phyloP scores from a whole-genome alignment of 2,113 vertebrate species.

The Notechis scutatus region DNA sequence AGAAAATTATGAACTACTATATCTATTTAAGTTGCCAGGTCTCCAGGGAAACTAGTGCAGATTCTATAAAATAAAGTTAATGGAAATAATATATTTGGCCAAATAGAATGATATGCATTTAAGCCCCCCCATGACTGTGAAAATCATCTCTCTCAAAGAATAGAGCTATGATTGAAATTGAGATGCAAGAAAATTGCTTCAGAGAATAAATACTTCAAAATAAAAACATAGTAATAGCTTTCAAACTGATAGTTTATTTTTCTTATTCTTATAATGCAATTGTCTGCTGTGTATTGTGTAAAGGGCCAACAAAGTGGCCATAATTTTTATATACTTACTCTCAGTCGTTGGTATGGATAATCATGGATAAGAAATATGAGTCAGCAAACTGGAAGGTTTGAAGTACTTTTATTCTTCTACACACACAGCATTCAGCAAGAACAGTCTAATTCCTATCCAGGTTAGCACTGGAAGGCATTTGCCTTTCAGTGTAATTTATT shows the following conservation, averaged over 20 bases:
- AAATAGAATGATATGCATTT: background rate
- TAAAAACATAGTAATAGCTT: background rate
- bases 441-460: too few species aligned
- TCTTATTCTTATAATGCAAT: background rate
- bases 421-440: too few species aligned
- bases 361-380: too few species aligned
- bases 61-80: constrained; percentile 19
- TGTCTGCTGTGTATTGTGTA: background rate
- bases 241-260: background rate
- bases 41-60: background rate
- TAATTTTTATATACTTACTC: background rate
- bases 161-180: background rate
- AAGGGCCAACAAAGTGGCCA: too few species aligned
- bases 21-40: background rate
- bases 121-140: background rate
- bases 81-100: background rate
- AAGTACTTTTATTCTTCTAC: too few species aligned
- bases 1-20: constrained; percentile 3
- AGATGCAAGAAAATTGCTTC: background rate
- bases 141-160: background rate
- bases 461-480: too few species aligned
- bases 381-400: too few species aligned
- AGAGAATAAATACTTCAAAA: background rate
- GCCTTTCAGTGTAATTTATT: too few species aligned
- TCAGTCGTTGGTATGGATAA: too few species aligned